Percentiles rank a stretch among this genome's conserved stretches.
Evolutionary conservation across 1,140 invertebrate species (phyloP).

Genomic region (Drosophila biarmipes): DNA sequence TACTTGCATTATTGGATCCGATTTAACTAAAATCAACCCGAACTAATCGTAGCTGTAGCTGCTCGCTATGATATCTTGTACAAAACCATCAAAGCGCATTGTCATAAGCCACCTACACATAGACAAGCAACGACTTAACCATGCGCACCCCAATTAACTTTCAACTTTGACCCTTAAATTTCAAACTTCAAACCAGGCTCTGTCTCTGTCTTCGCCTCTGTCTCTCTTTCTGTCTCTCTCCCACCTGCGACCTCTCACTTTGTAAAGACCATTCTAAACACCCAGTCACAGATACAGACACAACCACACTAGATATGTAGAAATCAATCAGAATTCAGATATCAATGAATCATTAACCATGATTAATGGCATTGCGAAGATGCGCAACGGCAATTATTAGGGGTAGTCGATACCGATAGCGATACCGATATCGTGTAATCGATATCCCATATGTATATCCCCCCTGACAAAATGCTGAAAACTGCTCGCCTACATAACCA

Average conservation of each 20-base stretch:
- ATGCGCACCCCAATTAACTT: constrained; percentile 1
- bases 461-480: constrained; percentile 43
- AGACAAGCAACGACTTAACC: constrained; percentile 9
- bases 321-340: constrained; percentile 22
- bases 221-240: constrained; percentile 18
- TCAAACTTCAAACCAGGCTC: constrained; percentile 11
- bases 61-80: constrained; percentile 22
- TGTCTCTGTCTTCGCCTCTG: constrained; percentile 17
- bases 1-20: neutral
- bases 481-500: constrained; percentile 68
- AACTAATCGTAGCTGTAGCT: constrained; percentile 12
- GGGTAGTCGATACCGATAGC: neutral
- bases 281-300: constrained; percentile 9
- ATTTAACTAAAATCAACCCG: neutral
- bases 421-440: neutral
- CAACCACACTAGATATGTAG: constrained; percentile 10
- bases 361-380: constrained; percentile 3
- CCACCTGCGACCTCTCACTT: neutral
- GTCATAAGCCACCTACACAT: constrained; percentile 18
- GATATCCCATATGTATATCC: constrained; percentile 16
- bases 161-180: neutral
- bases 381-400: constrained; percentile 4
- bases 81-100: constrained; percentile 29
- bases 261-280: constrained; percentile 4
- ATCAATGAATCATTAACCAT: constrained; percentile 15